Percentiles rank a stretch among this genome's conserved stretches.
Conservation (phyloP, 2,888 invertebrate genomes). For the Orchesella flavescens region DNA sequence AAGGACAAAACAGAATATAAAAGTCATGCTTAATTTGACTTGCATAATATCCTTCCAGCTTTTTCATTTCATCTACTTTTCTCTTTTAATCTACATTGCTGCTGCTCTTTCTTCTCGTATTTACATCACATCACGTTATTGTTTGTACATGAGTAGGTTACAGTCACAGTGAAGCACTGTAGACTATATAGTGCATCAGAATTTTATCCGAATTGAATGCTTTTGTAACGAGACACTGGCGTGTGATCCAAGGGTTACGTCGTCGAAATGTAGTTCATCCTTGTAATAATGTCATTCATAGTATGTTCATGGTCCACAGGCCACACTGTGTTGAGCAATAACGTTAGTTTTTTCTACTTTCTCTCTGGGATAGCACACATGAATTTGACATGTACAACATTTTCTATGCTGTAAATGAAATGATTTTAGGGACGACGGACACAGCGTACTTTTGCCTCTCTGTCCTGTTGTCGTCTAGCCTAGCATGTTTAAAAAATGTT, state of each 20-base stretch:
- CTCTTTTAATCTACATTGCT: background rate
- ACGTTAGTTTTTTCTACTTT: no score
- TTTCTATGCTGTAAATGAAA: no score
- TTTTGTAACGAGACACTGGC: conserved; percentile 5
- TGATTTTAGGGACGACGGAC: no score
- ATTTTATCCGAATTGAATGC: conserved; percentile 12
- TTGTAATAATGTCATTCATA: conserved; percentile 7
- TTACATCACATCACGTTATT: background rate
- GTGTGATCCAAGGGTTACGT: background rate
- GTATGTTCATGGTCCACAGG: background rate
- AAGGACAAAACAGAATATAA: conserved; percentile 7
- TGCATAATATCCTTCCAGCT: conserved; percentile 13
- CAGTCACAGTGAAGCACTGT: background rate
- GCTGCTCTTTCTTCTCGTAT: background rate
- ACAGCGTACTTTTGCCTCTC: no score
- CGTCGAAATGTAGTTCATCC: background rate
- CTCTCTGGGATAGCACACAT: no score
- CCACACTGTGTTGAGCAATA: no score
- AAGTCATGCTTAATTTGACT: conserved; percentile 49
- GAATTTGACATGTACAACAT: no score
- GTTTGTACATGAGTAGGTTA: background rate
- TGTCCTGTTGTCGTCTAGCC: no score
- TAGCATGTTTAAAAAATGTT: no score
- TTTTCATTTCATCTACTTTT: background rate
- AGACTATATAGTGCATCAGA: background rate